phyloP scores from a whole-genome alignment of 2,888 invertebrate genomes.

The Acanthopleura granulata region DNA sequence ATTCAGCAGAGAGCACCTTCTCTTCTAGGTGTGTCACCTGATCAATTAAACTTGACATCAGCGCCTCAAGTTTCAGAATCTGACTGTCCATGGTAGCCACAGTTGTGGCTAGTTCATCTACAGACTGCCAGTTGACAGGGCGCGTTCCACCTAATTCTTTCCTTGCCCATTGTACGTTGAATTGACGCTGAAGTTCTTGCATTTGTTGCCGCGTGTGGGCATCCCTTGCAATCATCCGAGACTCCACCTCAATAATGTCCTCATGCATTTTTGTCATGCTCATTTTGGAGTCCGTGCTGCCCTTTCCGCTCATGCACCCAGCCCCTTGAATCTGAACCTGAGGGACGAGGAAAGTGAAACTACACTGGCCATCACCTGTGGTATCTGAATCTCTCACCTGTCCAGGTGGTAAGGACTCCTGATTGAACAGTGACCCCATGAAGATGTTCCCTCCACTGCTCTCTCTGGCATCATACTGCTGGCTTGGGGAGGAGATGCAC shows the following conservation, averaged over 20 bases:
- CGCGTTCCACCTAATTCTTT: no score
- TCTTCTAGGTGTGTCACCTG: background rate
- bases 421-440: background rate
- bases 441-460: background rate
- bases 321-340: background rate
- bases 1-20: background rate
- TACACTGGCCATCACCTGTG: background rate
- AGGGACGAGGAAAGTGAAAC: background rate
- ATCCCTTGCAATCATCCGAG: conserved; percentile 9
- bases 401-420: background rate
- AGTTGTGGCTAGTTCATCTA: no score
- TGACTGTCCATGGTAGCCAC: background rate
- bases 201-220: background rate
- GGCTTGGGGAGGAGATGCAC: background rate
- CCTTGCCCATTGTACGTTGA: no score
- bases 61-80: background rate
- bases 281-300: background rate
- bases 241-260: background rate
- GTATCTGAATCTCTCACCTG: background rate
- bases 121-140: no score
- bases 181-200: background rate
- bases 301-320: background rate
- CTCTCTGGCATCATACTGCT: background rate
- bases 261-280: background rate
- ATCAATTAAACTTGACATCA: background rate